These are phyloP conservation scores for Synanthedon myopaeformis DNA, from an alignment of 2,888 invertebrate genomes.

Conservation along the genomic window DNA sequence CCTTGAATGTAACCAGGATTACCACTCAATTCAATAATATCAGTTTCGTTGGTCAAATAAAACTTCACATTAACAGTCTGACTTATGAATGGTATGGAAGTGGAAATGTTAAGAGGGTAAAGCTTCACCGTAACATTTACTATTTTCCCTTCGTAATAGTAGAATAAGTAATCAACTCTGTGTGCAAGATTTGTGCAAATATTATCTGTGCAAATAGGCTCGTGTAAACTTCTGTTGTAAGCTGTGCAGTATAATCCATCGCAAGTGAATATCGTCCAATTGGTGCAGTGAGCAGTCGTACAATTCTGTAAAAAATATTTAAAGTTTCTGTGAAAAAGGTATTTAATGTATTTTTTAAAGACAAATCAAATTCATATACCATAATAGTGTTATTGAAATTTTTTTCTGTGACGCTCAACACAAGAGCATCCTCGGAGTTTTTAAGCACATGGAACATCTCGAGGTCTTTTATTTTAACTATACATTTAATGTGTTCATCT, in stretches of 20 bases:
- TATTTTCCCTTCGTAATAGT: constrained; percentile 38
- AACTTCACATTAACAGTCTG: constrained; percentile 46
- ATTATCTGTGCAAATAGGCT: constrained; percentile 35
- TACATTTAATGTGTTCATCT: constrained; percentile 35
- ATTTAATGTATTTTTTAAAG: not conserved
- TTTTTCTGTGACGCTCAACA: constrained; percentile 36
- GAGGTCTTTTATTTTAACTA: constrained; percentile 39
- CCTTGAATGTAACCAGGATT: constrained; percentile 81
- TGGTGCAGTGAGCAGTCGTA: constrained; percentile 39
- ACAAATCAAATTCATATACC: constrained; percentile 19
- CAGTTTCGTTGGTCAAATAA: constrained; percentile 32
- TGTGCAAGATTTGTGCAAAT: constrained; percentile 39
- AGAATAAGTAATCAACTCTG: constrained; percentile 42
- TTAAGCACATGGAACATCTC: constrained; percentile 46
- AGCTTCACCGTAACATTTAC: constrained; percentile 41
- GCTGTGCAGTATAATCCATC: constrained; percentile 24
- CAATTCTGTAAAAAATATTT: constrained; percentile 41
- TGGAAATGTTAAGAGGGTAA: constrained; percentile 25
- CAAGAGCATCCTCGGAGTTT: constrained; percentile 24
- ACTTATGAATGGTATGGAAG: constrained; percentile 21
- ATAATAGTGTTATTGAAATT: constrained; percentile 30
- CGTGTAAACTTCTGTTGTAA: constrained; percentile 37
- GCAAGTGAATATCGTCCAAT: constrained; percentile 44
- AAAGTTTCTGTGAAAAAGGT: not conserved
- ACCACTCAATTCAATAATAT: constrained; percentile 70